Base-by-base conservation (phyloP, 2,888 invertebrate genomes). In the Camponotus fellah region DNA sequence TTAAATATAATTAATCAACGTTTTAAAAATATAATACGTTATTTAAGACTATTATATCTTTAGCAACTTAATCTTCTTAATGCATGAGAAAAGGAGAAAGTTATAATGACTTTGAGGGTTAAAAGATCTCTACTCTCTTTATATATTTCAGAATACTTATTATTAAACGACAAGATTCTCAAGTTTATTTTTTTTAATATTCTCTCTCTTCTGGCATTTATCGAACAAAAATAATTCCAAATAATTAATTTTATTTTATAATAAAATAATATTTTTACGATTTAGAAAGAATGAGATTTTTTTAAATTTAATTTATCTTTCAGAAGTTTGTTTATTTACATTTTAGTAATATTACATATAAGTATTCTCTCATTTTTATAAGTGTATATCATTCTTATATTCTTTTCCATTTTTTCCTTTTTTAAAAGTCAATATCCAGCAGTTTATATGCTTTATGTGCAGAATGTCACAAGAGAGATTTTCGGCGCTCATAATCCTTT, bases 81-180 rank as follows among this genome's bases (percentile, higher is more conserved):
- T 6, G 14, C 32, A 12, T 40, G 40, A 68, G 9, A 66, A 66
- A 77, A 17, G 21, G 6, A 34, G 12, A 46, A 46, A 60, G 0
- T 43, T 77, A 68, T 21, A 5, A 26, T 2, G 12, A 46, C 34
- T 60, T 17, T 21, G 21, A 58, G 3, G 34, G 21, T 68, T 32
- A 1, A 64, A 26, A 53, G 69, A 76, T 84, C 65, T 68, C 37
- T 26, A 79, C 37, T 68, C 75, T 88, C 65, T 68, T 56, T 68
- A 46, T 76, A 83, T 79, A 74, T 71, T 49, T 60, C 1, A 72
- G 80, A 71, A 84, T 80, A 65, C 80, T 86, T 88, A 88, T 88
- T 88, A 84, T 85, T 77, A 81, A 80, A 76, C 77, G 82, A 76
- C 77, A 86, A 86, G 37, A 37, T 6, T 37, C 37, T 37, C 37